phyloP scores from a whole-genome alignment of 2,113 vertebrate genomes.

The Serilophus lunatus region DNA sequence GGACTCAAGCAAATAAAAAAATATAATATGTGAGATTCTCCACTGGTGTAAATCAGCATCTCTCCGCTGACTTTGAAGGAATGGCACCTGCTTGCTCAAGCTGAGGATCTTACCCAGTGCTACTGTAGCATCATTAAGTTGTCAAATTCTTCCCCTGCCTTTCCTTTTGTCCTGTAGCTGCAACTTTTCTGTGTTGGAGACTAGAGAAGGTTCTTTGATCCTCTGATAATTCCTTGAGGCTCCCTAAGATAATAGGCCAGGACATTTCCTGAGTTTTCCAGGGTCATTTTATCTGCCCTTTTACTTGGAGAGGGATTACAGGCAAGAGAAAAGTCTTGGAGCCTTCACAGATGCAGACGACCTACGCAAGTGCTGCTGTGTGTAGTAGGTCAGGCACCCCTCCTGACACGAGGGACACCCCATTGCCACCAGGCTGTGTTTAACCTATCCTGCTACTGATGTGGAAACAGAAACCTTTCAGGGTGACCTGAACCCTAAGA shows the following conservation, averaged over 20 bases:
- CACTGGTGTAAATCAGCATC: constrained; percentile 38
- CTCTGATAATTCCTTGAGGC: constrained; percentile 51
- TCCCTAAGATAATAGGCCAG: constrained; percentile 56
- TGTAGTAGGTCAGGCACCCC: constrained; percentile 31
- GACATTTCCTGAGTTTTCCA: constrained; percentile 40
- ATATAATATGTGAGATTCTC: constrained; percentile 10
- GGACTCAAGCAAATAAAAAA: constrained; percentile 61
- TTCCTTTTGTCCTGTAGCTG: constrained; percentile 37
- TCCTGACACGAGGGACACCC: constrained; percentile 2
- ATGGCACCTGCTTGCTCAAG: background rate
- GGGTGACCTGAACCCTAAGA: background rate
- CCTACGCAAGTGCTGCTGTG: background rate
- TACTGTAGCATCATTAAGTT: constrained; percentile 44
- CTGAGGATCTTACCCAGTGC: background rate
- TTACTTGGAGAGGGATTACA: constrained; percentile 41
- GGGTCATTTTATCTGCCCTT: constrained; percentile 57
- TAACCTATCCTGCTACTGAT: background rate
- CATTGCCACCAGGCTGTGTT: background rate
- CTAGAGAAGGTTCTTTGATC: constrained; percentile 54
- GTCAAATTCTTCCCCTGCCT: constrained; percentile 15
- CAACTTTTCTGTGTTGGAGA: constrained; percentile 50
- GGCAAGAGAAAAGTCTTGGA: constrained; percentile 44
- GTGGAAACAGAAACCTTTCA: background rate
- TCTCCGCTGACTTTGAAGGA: constrained; percentile 41
- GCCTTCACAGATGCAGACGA: constrained; percentile 29